Percentiles rank a stretch among this genome's conserved stretches.
Evolutionary conservation across 2,113 vertebrate species (phyloP).

Genomic region (Acanthisitta chloris): DNA sequence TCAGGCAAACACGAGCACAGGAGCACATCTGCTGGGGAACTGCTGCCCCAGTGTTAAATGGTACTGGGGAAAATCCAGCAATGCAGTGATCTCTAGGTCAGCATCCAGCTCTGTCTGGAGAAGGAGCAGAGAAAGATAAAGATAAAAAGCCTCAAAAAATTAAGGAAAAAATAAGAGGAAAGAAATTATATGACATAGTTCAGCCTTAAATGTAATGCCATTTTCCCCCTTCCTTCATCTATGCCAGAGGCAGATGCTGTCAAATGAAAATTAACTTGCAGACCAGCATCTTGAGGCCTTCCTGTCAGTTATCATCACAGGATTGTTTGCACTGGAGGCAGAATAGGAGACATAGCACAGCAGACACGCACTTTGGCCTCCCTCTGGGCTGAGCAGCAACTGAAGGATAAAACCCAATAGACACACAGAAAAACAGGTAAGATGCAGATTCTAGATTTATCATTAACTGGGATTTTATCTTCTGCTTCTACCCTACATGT

Average conservation of each 20-base stretch:
- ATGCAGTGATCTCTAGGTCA: neutral
- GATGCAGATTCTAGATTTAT: neutral
- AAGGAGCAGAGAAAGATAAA: neutral
- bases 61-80: neutral
- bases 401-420: neutral
- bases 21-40: neutral
- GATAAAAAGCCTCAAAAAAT: neutral
- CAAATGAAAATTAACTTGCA: neutral
- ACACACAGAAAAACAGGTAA: neutral
- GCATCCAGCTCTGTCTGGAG: neutral
- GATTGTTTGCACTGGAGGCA: neutral
- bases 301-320: neutral
- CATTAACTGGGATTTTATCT: neutral
- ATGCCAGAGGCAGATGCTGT: neutral
- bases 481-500: neutral
- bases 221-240: neutral
- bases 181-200: fast-evolving
- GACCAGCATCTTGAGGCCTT: neutral
- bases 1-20: neutral
- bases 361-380: neutral
- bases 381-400: neutral
- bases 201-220: neutral
- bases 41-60: fast-evolving
- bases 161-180: neutral
- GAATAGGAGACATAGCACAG: neutral